A percentile compares a stretch with the other conserved stretches of the same genome.
Evolutionary conservation across 92 coral and sea anemone genomes (phyloP).

Genomic region (Metridium senile): DNA sequence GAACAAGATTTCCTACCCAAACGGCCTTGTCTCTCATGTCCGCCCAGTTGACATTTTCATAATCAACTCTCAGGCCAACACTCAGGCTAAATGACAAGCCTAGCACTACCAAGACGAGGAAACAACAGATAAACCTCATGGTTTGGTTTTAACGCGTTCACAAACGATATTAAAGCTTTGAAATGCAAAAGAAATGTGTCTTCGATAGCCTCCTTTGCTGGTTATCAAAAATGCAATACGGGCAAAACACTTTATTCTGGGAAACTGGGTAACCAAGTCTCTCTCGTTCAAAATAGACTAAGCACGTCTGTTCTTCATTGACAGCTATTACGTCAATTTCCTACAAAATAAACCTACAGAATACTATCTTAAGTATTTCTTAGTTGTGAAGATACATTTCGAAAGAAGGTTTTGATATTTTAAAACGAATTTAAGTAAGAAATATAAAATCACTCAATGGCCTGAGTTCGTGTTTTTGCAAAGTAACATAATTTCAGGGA

Average conservation of each 20-base stretch:
- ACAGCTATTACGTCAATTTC: not conserved
- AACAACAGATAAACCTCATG: not conserved
- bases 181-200: not conserved
- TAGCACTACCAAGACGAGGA: not conserved
- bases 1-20: not conserved
- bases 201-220: too few species aligned
- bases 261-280: not conserved
- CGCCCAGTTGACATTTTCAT: not conserved
- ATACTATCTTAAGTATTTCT: not conserved
- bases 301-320: not conserved
- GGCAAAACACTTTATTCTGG: not conserved
- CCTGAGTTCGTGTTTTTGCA: not conserved
- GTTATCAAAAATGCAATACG: not conserved
- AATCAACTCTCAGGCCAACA: too few species aligned
- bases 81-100: not conserved
- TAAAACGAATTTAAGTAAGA: too few species aligned
- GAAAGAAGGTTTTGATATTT: too few species aligned
- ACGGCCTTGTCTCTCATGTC: not conserved
- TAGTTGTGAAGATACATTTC: too few species aligned
- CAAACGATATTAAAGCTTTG: not conserved
- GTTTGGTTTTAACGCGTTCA: not conserved
- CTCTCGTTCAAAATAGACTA: not conserved
- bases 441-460: too few species aligned
- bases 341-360: not conserved
- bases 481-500: not conserved